Percentiles rank a stretch among this genome's conserved stretches.
Evolutionary conservation across 2,113 vertebrate genomes (phyloP).

Genomic region (Mirza zaza): DNA sequence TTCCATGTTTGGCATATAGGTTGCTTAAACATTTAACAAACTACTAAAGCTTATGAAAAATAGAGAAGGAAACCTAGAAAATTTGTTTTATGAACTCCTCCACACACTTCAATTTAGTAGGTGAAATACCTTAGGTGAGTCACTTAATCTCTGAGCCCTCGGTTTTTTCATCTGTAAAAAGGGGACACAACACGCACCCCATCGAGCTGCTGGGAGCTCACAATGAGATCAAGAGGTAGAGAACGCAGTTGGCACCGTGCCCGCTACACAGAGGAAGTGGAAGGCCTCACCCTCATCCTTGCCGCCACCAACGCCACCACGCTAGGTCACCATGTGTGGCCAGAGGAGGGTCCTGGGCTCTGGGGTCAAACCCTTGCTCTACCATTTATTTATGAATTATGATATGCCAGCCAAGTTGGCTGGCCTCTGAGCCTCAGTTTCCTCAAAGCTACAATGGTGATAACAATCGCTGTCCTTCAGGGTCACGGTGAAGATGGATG

Average conservation of each 20-base stretch:
- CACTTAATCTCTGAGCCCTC: fast-evolving
- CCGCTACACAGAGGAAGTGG: fast-evolving
- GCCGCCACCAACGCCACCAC: too few relatives aligned
- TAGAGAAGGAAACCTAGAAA: neutral
- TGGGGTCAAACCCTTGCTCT: neutral
- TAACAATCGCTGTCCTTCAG: fast-evolving
- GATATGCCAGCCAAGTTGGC: neutral
- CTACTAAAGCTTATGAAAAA: neutral
- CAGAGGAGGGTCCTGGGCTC: neutral
- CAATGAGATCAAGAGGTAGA: fast-evolving
- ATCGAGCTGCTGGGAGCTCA: fast-evolving
- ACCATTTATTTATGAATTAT: fast-evolving
- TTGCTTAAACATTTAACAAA: neutral
- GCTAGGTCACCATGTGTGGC: neutral
- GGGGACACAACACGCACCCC: neutral
- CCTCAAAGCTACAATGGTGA: neutral
- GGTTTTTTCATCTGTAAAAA: neutral
- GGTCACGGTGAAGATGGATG: fast-evolving
- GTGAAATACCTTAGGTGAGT: fast-evolving
- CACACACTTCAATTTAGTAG: neutral
- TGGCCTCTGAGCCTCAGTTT: neutral
- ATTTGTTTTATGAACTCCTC: neutral
- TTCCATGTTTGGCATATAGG: neutral
- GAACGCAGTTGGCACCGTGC: fast-evolving
- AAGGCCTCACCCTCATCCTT: fast-evolving